phyloP scores from a whole-genome alignment of 2,113 vertebrate species.

The Oncorhynchus tshawytscha region DNA sequence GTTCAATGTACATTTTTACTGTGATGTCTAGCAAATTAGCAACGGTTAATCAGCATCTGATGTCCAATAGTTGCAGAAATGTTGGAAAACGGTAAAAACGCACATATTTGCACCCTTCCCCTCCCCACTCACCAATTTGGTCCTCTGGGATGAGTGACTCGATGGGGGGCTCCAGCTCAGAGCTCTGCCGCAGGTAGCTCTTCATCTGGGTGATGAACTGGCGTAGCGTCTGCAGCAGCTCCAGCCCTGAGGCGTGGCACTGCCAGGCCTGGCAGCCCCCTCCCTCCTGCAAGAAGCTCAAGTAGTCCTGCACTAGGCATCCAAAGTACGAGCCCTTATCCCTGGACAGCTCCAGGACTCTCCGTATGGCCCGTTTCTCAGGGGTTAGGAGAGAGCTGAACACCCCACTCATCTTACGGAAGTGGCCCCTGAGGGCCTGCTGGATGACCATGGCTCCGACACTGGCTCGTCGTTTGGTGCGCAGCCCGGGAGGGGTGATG shows the following conservation, averaged over 20 bases:
- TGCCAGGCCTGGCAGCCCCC: slow-evolving; percentile 68
- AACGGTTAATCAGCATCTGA: too few species aligned
- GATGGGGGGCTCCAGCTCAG: slow-evolving; percentile 89
- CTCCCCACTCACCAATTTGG: slow-evolving; percentile 87
- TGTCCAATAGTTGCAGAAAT: too few species aligned
- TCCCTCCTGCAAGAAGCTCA: slow-evolving; percentile 90
- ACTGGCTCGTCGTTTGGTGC: slow-evolving; percentile 78
- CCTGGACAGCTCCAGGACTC: slow-evolving; percentile 83
- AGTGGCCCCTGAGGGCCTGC: slow-evolving; percentile 82
- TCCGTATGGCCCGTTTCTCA: slow-evolving; percentile 84
- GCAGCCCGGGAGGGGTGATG: slow-evolving; percentile 77
- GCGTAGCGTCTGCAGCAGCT: slow-evolving; percentile 93
- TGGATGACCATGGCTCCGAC: slow-evolving; percentile 80
- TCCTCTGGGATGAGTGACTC: slow-evolving; percentile 93
- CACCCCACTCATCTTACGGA: slow-evolving; percentile 89
- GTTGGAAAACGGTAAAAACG: not conserved
- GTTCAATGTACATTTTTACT: not conserved
- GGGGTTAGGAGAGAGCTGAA: slow-evolving; percentile 92
- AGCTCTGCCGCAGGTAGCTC: slow-evolving; percentile 93
- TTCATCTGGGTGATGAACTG: slow-evolving; percentile 98
- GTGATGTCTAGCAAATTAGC: too few species aligned
- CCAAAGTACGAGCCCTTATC: slow-evolving; percentile 92
- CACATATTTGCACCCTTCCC: slow-evolving; percentile 76
- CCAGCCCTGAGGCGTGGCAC: slow-evolving; percentile 84
- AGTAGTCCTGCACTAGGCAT: slow-evolving; percentile 91